phyloP scores from a whole-genome alignment of 2,797 vertebrate species.

The Poeciliopsis turneri region DNA sequence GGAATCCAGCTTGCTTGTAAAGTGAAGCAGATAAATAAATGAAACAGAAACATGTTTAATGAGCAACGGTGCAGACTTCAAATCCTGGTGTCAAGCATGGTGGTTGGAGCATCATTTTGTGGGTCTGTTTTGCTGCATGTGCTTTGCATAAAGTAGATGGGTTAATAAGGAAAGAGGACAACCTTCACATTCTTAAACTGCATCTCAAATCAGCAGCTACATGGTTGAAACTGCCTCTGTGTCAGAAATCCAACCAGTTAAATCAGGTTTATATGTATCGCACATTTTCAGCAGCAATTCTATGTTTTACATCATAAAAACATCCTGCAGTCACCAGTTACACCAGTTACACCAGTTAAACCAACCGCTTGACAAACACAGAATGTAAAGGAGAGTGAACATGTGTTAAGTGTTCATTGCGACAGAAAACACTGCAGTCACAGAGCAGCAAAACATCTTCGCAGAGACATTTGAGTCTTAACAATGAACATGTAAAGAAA shows the following conservation, averaged over 20 bases:
- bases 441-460: neutral
- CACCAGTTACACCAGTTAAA: too few relatives aligned
- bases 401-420: neutral
- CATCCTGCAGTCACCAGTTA: too few relatives aligned
- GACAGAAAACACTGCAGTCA: neutral
- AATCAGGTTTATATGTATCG: too few relatives aligned
- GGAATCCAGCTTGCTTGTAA: neutral
- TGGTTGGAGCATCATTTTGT: neutral
- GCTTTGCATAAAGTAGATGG: neutral
- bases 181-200: neutral
- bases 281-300: too few relatives aligned
- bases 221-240: neutral
- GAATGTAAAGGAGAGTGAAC: neutral
- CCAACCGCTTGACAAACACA: neutral
- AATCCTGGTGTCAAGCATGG: neutral
- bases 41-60: neutral
- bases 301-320: too few relatives aligned
- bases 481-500: neutral
- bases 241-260: neutral
- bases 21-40: neutral
- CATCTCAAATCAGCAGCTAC: neutral
- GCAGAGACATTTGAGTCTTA: neutral
- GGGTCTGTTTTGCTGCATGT: neutral
- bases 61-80: neutral
- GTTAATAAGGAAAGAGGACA: neutral